These are phyloP conservation scores for Cotesia glomerata DNA, from an alignment of 1,140 invertebrate genomes.

Conservation along the genomic window DNA sequence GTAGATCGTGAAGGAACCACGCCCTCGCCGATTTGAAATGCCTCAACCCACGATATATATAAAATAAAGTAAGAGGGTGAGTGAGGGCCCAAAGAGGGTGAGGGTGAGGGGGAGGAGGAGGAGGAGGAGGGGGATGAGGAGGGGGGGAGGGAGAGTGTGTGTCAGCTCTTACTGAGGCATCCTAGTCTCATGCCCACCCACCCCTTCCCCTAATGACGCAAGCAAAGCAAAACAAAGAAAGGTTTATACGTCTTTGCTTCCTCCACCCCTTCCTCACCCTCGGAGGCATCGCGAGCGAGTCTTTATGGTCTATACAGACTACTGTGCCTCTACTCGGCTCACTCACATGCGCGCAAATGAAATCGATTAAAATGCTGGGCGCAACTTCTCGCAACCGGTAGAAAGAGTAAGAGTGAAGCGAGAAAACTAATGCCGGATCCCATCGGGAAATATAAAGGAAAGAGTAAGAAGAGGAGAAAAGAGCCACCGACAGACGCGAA, in stretches of 20 bases:
- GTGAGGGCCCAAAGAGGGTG: neutral
- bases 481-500: too few species aligned
- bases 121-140: constrained; percentile 36
- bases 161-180: constrained; percentile 1
- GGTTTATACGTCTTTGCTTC: constrained; percentile 57
- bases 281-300: neutral
- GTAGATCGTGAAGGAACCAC: constrained; percentile 23
- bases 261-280: constrained; percentile 16
- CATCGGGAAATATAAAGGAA: too few species aligned
- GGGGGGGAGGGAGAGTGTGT: constrained; percentile 9
- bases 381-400: constrained; percentile 54
- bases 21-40: constrained; percentile 22
- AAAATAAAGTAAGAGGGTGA: too few species aligned
- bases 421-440: neutral
- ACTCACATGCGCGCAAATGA: constrained; percentile 63
- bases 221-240: constrained; percentile 64
- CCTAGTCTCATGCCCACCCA: constrained; percentile 45
- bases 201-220: constrained; percentile 60
- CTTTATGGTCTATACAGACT: neutral
- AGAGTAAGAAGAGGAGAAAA: too few species aligned
- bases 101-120: constrained; percentile 8
- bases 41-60: constrained; percentile 26
- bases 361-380: constrained; percentile 65
- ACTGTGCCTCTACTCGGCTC: constrained; percentile 37
- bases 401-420: neutral